These are phyloP conservation scores for Cyrtorhinus lividipennis DNA, from an alignment of 1,140 invertebrate genomes.

Conservation along the genomic window DNA sequence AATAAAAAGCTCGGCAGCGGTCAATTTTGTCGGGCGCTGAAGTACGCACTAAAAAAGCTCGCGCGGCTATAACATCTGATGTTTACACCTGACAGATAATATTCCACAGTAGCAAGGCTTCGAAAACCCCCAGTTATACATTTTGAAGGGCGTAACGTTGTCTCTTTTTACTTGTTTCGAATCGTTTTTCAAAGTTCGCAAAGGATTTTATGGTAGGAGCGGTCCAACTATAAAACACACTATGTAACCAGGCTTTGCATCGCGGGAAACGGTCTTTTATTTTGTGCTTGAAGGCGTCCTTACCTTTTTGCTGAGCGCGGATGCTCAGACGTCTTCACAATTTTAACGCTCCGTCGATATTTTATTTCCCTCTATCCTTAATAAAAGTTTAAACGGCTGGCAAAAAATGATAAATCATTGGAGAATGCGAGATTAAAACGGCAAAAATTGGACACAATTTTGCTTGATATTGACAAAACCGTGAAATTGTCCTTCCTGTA, in stretches of 20 bases:
- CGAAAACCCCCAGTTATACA: neutral
- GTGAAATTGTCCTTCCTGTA: too few relatives aligned
- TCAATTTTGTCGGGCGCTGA: too few relatives aligned
- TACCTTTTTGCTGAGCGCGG: neutral
- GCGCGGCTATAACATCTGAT: neutral
- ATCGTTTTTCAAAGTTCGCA: neutral
- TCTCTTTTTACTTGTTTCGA: neutral
- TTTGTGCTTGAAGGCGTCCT: neutral
- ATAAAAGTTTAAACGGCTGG: too few relatives aligned
- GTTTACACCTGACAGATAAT: constrained; percentile 9
- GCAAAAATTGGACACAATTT: too few relatives aligned
- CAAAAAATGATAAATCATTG: too few relatives aligned
- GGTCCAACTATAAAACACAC: neutral
- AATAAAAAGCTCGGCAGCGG: too few relatives aligned
- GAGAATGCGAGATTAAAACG: too few relatives aligned
- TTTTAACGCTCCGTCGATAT: neutral
- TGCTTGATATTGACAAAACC: too few relatives aligned
- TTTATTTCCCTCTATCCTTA: too few relatives aligned
- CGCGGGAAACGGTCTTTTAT: neutral
- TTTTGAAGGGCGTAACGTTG: neutral
- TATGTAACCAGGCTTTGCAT: neutral
- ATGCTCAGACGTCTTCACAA: neutral
- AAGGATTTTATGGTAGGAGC: neutral
- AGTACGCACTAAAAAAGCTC: too few relatives aligned
- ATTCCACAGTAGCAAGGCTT: neutral